These are phyloP conservation scores for Adelphocoris suturalis DNA, from an alignment of 2,888 invertebrate species.

Conservation along the genomic window DNA sequence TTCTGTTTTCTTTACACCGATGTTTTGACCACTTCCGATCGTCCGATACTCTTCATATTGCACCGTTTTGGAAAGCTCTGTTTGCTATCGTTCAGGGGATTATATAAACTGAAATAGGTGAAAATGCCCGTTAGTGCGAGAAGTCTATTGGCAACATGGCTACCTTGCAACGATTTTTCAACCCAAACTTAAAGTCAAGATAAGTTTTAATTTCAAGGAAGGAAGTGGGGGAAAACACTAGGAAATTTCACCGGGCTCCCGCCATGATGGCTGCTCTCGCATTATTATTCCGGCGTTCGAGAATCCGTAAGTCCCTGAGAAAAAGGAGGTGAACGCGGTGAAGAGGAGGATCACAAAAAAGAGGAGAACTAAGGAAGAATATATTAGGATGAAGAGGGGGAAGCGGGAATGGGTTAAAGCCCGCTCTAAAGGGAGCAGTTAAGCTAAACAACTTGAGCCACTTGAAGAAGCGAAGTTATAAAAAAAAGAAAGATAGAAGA, in stretches of 20 bases:
- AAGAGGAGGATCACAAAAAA: background rate
- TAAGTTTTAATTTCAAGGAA: no score
- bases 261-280: background rate
- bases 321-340: background rate
- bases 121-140: no score
- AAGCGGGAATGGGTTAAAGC: background rate
- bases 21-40: no score
- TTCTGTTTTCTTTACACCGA: no score
- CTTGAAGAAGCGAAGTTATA: background rate
- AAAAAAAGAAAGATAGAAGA: background rate
- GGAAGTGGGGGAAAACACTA: no score
- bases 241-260: background rate
- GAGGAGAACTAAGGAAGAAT: conserved; percentile 2
- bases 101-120: no score
- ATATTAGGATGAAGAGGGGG: background rate
- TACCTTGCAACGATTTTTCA: no score
- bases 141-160: no score
- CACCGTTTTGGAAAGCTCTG: no score
- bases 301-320: background rate
- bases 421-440: conserved; percentile 31
- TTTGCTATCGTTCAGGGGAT: no score
- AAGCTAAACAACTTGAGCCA: conserved; percentile 42
- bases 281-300: conserved; percentile 30
- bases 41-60: no score
- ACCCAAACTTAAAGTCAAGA: no score